These are phyloP conservation scores for Myiothlypis chrysogaster DNA, from an alignment of 2,797 vertebrate species.

Conservation along the genomic window DNA sequence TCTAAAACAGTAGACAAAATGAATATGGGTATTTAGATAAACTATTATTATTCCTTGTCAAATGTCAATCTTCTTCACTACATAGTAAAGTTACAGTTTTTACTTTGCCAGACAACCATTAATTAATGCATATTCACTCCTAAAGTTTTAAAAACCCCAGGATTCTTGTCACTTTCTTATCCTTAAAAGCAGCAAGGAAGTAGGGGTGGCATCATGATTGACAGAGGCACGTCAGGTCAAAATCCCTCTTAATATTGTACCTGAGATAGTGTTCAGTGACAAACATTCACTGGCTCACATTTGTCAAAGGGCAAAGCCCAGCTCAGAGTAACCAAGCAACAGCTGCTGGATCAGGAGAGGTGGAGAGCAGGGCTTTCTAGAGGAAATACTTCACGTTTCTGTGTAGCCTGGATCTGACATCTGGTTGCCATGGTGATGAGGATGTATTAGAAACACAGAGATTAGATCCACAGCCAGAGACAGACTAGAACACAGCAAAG, in stretches of 20 bases:
- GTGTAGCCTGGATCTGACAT: background rate
- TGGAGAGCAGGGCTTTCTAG: background rate
- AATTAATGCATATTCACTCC: background rate
- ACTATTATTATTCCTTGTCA: background rate
- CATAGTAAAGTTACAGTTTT: background rate
- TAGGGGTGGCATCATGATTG: background rate
- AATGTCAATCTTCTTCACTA: background rate
- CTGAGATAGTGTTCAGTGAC: background rate
- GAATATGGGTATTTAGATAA: background rate
- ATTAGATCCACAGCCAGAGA: background rate
- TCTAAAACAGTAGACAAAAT: background rate
- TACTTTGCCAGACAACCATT: background rate
- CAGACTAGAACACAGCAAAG: background rate
- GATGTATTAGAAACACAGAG: background rate
- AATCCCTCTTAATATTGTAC: background rate
- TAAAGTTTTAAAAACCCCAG: background rate
- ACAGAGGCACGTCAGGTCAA: background rate
- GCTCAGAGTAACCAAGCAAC: background rate
- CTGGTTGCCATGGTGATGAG: background rate
- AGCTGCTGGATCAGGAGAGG: background rate
- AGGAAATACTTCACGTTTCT: background rate
- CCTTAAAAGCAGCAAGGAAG: background rate
- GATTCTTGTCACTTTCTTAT: background rate
- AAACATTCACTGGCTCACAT: background rate
- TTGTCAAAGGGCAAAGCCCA: background rate